Base-by-base conservation (phyloP, 2,113 vertebrate genomes). In the Sorex araneus region DNA sequence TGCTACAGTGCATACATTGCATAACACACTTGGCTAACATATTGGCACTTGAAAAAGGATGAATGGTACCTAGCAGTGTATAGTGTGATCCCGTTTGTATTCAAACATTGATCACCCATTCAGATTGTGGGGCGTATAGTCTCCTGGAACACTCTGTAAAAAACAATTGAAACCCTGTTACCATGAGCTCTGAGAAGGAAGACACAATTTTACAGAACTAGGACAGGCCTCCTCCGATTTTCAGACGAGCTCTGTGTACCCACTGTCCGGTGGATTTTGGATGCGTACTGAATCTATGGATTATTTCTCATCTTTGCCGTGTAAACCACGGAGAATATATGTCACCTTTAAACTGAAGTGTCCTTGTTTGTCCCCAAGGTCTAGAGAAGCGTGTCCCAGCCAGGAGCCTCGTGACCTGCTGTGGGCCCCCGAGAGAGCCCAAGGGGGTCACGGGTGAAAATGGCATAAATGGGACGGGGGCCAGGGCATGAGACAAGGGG, bases 21-120 rank as follows among this genome's bases (percentile, higher is more conserved):
- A 23, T 60, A 60, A 6, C 57, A 23, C 57, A 60, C 23, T 23
- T 60, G 18, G 21, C 21, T 3, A 73, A 16, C 74, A 70, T 78
- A 70, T 92, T 75, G 30, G 57, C 74, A 66, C 64, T 30, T 78
- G 25, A 25, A 34, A 74, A 92, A 87, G 71, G 40, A 45, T 64
- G 34, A 73, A 43, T 43, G 83, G 8, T 75, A 47, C n/a, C 2
- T 75, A 45, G 76, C 57, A 87, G 3, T 83, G 32, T 2, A 64
- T 21, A n/a, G 18, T 66, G 71, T 70, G 25, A 50, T 74, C 32
- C 19, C n/a, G 16, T 89, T 77, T 79, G 34, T 50, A 21, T 83
- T 87, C 73, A 82, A 84, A 54, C 71, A 89, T 78, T 36, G 45
- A 50, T 90, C n/a, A 34, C 81, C 87, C 27, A 54, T 89, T 83